phyloP scores from a whole-genome alignment of 2,113 vertebrate species.

The Barnardius zonarius region DNA sequence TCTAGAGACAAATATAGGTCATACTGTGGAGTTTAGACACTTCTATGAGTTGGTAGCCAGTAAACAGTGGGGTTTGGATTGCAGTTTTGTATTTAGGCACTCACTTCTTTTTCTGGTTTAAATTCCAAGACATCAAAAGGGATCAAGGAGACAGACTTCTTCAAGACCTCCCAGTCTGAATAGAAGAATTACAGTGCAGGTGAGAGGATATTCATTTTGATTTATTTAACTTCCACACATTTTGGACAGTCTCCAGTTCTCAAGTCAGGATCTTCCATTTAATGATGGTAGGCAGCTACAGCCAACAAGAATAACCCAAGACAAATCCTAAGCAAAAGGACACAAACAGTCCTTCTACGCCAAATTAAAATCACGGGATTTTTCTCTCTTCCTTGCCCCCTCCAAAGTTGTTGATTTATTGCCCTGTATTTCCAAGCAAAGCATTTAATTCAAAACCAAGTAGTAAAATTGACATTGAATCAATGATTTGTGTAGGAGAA shows the following conservation, averaged over 20 bases:
- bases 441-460: background rate
- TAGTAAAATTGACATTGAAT: background rate
- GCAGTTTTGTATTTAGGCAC: background rate
- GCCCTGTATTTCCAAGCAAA: background rate
- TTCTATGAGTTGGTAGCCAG: background rate
- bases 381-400: background rate
- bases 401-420: background rate
- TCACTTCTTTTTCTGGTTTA: background rate
- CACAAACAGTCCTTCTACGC: background rate
- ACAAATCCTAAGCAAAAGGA: background rate
- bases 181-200: background rate
- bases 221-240: background rate
- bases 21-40: background rate
- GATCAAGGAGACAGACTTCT: background rate
- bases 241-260: background rate
- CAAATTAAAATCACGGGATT: background rate
- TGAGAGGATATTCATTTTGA: background rate
- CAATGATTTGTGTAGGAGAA: background rate
- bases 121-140: background rate
- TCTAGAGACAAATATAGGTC: background rate
- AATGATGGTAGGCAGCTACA: background rate
- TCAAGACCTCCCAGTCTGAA: slow-evolving; percentile 34
- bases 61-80: background rate
- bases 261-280: background rate
- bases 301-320: background rate